A percentile compares a stretch with the other conserved stretches of the same genome.
These are phyloP conservation scores for Tolypeutes matacus DNA, from an alignment of 2,797 vertebrate species.

Conservation along the genomic window DNA sequence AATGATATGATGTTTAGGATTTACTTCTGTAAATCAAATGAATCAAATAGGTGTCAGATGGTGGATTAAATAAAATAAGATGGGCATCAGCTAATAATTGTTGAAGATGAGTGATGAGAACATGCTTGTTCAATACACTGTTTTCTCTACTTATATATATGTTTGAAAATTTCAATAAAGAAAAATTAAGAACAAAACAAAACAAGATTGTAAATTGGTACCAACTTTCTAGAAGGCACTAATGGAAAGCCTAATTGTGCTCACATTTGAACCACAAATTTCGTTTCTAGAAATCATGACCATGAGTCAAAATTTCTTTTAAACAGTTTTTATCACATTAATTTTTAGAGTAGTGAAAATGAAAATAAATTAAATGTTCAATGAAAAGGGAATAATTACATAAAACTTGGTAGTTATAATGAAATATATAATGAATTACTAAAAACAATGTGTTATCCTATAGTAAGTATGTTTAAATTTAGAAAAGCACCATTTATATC, in stretches of 20 bases:
- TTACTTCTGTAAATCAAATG: neutral
- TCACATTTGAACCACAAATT: neutral
- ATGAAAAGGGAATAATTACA: neutral
- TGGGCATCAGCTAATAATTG: neutral
- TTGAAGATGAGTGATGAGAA: neutral
- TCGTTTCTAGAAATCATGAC: neutral
- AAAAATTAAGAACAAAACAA: constrained; percentile 12
- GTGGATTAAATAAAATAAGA: constrained; percentile 10
- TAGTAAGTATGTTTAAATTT: neutral
- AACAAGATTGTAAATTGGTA: neutral
- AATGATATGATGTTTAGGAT: neutral
- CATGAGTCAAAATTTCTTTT: neutral
- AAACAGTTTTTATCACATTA: neutral
- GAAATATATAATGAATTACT: constrained; percentile 27
- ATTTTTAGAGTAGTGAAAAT: constrained; percentile 22
- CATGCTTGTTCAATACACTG: neutral
- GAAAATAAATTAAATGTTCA: neutral
- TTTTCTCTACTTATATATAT: neutral
- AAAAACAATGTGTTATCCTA: neutral
- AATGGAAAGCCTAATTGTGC: neutral
- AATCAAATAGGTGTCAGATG: neutral
- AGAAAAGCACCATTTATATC: neutral
- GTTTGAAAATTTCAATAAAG: neutral
- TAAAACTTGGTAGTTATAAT: neutral
- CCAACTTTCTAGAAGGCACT: neutral